Conservation (phyloP, 2,113 vertebrate species). For the Gadus macrocephalus region DNA sequence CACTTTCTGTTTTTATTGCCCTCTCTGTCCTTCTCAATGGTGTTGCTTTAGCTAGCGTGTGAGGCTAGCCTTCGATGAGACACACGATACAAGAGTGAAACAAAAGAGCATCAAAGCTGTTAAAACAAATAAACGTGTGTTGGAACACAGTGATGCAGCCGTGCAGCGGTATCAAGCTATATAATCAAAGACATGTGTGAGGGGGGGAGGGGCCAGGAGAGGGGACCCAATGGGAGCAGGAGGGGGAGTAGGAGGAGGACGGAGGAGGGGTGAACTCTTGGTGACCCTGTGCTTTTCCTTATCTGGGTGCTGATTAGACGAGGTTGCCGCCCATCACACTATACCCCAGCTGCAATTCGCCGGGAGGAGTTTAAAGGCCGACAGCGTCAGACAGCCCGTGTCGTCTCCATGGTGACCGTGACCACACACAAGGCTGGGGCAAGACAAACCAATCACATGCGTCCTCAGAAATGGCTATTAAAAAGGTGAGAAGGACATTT, state of each 20-base stretch:
- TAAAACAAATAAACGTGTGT: conserved; percentile 14
- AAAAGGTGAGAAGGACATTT: no score
- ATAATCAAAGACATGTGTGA: conserved; percentile 22
- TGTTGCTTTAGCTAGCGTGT: background rate
- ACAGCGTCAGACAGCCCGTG: background rate
- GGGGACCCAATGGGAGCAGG: background rate
- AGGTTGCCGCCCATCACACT: conserved; percentile 42
- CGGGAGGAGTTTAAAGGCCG: conserved; percentile 38
- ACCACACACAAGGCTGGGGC: conserved; percentile 14
- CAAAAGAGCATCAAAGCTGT: conserved; percentile 17
- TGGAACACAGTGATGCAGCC: conserved; percentile 16
- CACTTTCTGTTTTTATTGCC: background rate
- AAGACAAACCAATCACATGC: conserved; percentile 5
- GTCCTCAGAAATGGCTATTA: background rate
- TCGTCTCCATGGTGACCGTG: conserved; percentile 37
- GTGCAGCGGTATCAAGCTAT: conserved; percentile 31
- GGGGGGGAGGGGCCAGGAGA: background rate
- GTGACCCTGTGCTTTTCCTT: conserved; percentile 31
- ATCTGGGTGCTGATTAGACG: conserved; percentile 39
- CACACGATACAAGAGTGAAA: conserved; percentile 23
- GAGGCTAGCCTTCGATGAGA: no score
- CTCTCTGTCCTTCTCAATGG: background rate
- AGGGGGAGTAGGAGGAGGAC: background rate
- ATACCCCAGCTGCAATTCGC: conserved; percentile 25
- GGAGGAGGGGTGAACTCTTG: conserved; percentile 28